Percentiles rank a stretch among this genome's conserved stretches.
These are phyloP conservation scores for Caenorhabditis zanzibari DNA, from an alignment of 2,888 invertebrate species.

Conservation along the genomic window DNA sequence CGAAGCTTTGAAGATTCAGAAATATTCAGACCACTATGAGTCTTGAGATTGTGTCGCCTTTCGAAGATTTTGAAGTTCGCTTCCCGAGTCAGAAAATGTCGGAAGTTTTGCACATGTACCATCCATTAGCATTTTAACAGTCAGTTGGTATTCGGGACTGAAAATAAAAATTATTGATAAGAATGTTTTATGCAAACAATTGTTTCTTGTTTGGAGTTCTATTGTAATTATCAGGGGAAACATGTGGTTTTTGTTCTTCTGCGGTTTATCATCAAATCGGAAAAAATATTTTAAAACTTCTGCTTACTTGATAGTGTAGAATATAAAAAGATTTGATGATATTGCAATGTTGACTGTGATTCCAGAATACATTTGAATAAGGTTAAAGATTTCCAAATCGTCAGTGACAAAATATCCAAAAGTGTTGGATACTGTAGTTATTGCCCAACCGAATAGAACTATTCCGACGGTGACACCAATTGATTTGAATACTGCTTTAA, in stretches of 20 bases:
- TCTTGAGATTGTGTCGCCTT: conserved; percentile 45
- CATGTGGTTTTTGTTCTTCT: conserved; percentile 24
- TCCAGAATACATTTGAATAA: conserved; percentile 70
- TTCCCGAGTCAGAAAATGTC: conserved; percentile 42
- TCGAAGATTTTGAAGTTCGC: conserved; percentile 40
- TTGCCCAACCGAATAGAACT: conserved; percentile 69
- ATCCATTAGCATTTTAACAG: conserved; percentile 47
- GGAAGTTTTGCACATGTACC: conserved; percentile 34
- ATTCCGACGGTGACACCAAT: conserved; percentile 66
- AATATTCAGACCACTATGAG: not conserved
- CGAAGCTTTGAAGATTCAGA: not conserved
- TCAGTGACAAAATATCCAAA: conserved; percentile 46
- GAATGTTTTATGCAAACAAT: conserved; percentile 2
- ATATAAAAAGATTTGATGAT: conserved; percentile 65
- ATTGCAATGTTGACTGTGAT: conserved; percentile 69
- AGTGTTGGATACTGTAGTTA: conserved; percentile 64
- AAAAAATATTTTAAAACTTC: conserved; percentile 10
- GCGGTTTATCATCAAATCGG: conserved; percentile 2
- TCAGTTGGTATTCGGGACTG: conserved; percentile 56
- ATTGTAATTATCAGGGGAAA: conserved; percentile 19
- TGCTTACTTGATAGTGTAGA: conserved; percentile 67
- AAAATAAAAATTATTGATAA: conserved; percentile 18
- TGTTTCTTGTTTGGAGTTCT: conserved; percentile 19
- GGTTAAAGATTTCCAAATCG: conserved; percentile 30
- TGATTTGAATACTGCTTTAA: conserved; percentile 69